Evolutionary conservation across 1,140 invertebrate genomes (phyloP).

Genomic region (Drosophila arawakana): DNA sequence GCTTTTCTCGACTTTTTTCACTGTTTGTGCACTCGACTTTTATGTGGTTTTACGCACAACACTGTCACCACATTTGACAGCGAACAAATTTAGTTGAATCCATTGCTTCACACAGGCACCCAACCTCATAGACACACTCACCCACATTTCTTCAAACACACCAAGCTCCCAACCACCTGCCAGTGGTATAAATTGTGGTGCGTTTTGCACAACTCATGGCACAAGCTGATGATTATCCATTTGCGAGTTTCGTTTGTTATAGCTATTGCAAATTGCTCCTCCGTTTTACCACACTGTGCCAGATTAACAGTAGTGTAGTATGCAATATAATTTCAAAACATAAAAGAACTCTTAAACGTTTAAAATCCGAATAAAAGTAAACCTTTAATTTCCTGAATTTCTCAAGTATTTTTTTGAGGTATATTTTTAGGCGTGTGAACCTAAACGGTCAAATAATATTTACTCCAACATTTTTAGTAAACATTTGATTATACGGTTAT

Average conservation of each 20-base stretch:
- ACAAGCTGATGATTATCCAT: slow-evolving; percentile 69
- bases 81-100: slow-evolving; percentile 23
- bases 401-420: too few relatives aligned
- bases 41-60: slow-evolving; percentile 24
- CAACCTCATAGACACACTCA: background rate
- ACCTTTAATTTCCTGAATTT: too few relatives aligned
- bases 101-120: background rate
- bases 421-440: too few relatives aligned
- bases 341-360: background rate
- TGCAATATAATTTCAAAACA: background rate
- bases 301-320: slow-evolving; percentile 2
- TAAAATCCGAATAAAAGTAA: too few relatives aligned
- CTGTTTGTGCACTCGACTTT: slow-evolving; percentile 23
- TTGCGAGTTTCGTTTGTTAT: slow-evolving; percentile 59
- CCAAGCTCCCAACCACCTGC: background rate
- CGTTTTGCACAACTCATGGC: background rate
- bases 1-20: slow-evolving; percentile 16
- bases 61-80: slow-evolving; percentile 14
- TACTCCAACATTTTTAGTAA: too few relatives aligned
- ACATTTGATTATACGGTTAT: too few relatives aligned
- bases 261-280: slow-evolving; percentile 49
- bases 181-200: slow-evolving; percentile 7
- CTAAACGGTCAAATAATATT: too few relatives aligned
- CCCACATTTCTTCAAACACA: background rate
- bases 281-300: slow-evolving; percentile 24